Evolutionary conservation across 2,888 invertebrate genomes (phyloP).

Genomic region (Perizoma affinitatum): DNA sequence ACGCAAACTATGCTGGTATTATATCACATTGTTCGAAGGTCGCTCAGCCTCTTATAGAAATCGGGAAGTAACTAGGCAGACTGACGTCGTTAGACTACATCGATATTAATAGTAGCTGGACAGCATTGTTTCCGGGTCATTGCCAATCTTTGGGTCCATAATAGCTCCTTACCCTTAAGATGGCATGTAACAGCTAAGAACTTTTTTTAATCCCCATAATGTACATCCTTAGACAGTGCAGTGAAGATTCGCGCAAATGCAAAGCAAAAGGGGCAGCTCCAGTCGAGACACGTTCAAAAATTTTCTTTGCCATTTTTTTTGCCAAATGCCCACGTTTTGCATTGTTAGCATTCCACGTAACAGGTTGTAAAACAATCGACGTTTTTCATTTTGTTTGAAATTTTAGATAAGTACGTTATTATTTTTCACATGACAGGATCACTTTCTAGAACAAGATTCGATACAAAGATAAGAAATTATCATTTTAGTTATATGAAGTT

Average conservation of each 20-base stretch:
- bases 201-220: too few species aligned
- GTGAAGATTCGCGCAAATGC: too few species aligned
- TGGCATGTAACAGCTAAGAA: too few species aligned
- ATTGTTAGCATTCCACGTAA: too few species aligned
- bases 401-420: too few species aligned
- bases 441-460: slow-evolving; percentile 10
- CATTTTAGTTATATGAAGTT: slow-evolving; percentile 13
- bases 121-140: not conserved
- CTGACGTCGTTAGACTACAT: slow-evolving; percentile 29
- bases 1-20: slow-evolving; percentile 10
- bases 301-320: too few species aligned
- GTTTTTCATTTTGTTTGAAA: too few species aligned
- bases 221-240: too few species aligned
- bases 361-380: too few species aligned
- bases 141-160: not conserved
- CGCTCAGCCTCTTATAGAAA: slow-evolving; percentile 64
- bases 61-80: slow-evolving; percentile 60
- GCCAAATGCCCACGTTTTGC: too few species aligned
- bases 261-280: too few species aligned
- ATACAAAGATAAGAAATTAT: not conserved
- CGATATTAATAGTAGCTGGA: slow-evolving; percentile 9
- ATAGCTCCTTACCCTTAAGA: not conserved
- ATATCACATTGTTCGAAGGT: slow-evolving; percentile 53
- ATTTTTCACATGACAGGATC: not conserved
- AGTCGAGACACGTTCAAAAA: too few species aligned